Conservation (phyloP, 2,113 vertebrate species). For the Gorsachius goisagi region DNA sequence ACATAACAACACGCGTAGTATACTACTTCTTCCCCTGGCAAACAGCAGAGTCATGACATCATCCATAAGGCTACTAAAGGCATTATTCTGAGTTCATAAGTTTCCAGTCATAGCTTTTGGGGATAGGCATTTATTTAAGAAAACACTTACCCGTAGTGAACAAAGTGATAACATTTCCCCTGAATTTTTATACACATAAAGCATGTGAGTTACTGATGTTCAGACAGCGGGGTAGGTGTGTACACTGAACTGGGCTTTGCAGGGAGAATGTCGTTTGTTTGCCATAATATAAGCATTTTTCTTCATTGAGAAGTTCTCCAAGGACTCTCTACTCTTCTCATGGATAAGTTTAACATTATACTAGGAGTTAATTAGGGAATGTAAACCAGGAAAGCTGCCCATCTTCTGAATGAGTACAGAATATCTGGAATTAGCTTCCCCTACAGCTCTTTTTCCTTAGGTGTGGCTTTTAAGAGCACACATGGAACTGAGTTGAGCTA, state of each 20-base stretch:
- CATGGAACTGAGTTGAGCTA: neutral
- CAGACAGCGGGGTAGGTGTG: too few relatives aligned
- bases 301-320: neutral
- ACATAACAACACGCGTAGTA: fast-evolving
- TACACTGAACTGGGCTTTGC: neutral
- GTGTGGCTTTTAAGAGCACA: neutral
- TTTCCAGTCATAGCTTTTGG: neutral
- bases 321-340: neutral
- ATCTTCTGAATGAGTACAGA: neutral
- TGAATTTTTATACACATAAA: neutral
- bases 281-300: neutral
- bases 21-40: neutral
- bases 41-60: neutral
- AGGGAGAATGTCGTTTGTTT: neutral
- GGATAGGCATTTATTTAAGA: neutral
- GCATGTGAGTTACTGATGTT: neutral
- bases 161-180: neutral
- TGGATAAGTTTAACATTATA: neutral
- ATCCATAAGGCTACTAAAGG: neutral
- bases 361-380: neutral
- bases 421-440: neutral
- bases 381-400: neutral
- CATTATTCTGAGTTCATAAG: neutral
- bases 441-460: neutral
- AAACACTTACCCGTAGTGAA: neutral